These are phyloP conservation scores for Tenthredo scrophulariae DNA, from an alignment of 2,888 invertebrate species.

Conservation along the genomic window DNA sequence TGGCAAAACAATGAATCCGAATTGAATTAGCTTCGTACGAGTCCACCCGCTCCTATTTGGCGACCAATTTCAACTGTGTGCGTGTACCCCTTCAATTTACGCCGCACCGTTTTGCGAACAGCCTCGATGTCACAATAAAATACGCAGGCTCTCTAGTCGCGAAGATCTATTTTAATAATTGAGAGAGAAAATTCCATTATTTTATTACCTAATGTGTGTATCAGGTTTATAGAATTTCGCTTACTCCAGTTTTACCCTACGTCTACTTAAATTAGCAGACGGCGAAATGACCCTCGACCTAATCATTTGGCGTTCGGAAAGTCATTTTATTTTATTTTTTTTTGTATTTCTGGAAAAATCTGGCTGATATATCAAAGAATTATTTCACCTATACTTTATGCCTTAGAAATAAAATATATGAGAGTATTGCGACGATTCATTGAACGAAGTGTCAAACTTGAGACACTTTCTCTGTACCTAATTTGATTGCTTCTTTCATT, in stretches of 20 bases:
- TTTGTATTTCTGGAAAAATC: too few species aligned
- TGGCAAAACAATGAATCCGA: constrained; percentile 52
- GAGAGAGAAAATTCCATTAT: background rate
- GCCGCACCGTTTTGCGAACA: background rate
- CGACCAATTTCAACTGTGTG: constrained; percentile 21
- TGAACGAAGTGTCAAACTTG: background rate
- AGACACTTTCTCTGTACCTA: background rate
- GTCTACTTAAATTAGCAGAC: background rate
- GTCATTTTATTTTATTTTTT: background rate
- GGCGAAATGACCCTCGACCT: background rate
- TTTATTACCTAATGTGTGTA: background rate
- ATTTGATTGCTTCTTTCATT: background rate
- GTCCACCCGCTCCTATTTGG: constrained; percentile 15
- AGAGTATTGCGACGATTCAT: background rate
- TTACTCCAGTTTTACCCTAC: background rate
- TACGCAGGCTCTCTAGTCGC: background rate
- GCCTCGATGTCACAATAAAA: background rate
- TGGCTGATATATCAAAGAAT: too few species aligned
- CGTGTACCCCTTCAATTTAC: constrained; percentile 47
- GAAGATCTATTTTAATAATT: background rate
- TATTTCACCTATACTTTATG: too few species aligned
- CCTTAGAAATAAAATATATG: background rate
- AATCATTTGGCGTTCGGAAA: background rate
- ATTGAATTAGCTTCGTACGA: constrained; percentile 53
- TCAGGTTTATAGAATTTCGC: background rate